A percentile compares a stretch with the other conserved stretches of the same genome.
phyloP scores from a whole-genome alignment of 2,113 vertebrate species.

The Hypomesus transpacificus region DNA sequence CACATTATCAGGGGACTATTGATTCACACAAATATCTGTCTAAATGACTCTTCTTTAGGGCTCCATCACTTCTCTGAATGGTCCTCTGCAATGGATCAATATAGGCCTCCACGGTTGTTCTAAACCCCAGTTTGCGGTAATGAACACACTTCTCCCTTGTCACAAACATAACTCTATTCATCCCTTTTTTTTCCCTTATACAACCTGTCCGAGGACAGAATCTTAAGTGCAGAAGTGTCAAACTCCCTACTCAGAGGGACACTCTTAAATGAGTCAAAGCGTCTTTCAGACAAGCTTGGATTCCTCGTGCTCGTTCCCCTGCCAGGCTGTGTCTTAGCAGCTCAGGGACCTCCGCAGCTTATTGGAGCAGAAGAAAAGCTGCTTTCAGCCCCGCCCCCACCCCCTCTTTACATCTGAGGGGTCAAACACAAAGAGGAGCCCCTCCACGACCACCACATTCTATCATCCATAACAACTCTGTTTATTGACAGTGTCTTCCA shows the following conservation, averaged over 20 bases:
- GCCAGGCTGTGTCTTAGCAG: conserved; percentile 37
- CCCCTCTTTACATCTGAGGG: not conserved
- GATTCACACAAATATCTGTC: not conserved
- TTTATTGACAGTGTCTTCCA: conserved; percentile 36
- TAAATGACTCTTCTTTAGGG: not conserved
- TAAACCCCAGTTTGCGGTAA: not conserved
- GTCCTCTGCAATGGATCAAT: conserved; percentile 11
- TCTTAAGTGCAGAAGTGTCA: conserved; percentile 20
- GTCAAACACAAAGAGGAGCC: conserved; percentile 52
- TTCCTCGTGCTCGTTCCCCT: conserved; percentile 3
- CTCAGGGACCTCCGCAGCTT: conserved; percentile 32
- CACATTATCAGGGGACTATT: too few relatives aligned
- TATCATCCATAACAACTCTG: conserved; percentile 45
- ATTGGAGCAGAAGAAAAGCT: conserved; percentile 34
- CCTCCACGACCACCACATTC: conserved; percentile 17
- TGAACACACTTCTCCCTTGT: conserved; percentile 16
- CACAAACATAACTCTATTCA: conserved; percentile 18
- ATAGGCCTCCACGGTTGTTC: not conserved
- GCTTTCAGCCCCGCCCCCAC: not conserved
- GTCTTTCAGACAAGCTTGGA: conserved; percentile 4
- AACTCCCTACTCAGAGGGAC: conserved; percentile 24
- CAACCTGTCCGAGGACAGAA: not conserved
- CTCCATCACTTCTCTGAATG: not conserved
- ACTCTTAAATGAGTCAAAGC: conserved; percentile 22
- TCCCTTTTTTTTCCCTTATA: not conserved